Base-by-base conservation (phyloP, 2,888 invertebrate species). In the Hirtodrosophila cameraria region DNA sequence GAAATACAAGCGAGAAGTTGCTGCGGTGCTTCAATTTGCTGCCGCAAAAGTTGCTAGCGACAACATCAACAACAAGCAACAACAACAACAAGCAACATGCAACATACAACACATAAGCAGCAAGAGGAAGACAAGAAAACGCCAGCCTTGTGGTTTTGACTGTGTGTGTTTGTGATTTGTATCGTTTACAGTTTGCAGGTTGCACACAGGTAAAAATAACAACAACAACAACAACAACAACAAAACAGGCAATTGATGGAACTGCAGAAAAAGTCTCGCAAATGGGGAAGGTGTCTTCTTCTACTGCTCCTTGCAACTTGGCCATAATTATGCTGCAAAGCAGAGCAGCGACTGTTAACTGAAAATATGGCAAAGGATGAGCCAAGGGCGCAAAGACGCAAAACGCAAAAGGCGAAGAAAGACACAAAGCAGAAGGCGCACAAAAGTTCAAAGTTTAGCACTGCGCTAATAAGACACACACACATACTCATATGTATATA, bases 21-120 rank as follows among this genome's bases (percentile, higher is more conserved):
- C 62, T 77, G 81, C 68, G 81, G 81, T 80, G 80, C 80, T 80
- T 80, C 80, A 80, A 81, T 84, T 80, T 75, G 78, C 78, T 65
- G 69, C 72, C 75, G 54, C 75, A 75, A 73, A 80, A 75, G 49
- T 75, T 66, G 72, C 71, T 68, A 75, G 61, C 72, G 73, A 62
- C 73, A 75, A 61, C 68, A 63, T 57, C 60, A 59, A 39, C 62
- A 55, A 23, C 55, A 43, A 23, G n/a, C 23, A 23, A 7, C 18
- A 20, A 20, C 18, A 20, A 7, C 43, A 31, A n/a, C 28, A 6
- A 7, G n/a, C 28, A 28, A 28, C 28, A 39, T 39, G 38, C 38
- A 39, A 49, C 60, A 54, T 38, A n/a, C 23, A 61, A 60, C 60
- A 53, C n/a, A 23, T 58, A 23, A 30, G 41, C 48, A 59, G 39